Conservation (phyloP, 35 echinoderm and acorn worm genomes). For the Stichopus chloronotus region DNA sequence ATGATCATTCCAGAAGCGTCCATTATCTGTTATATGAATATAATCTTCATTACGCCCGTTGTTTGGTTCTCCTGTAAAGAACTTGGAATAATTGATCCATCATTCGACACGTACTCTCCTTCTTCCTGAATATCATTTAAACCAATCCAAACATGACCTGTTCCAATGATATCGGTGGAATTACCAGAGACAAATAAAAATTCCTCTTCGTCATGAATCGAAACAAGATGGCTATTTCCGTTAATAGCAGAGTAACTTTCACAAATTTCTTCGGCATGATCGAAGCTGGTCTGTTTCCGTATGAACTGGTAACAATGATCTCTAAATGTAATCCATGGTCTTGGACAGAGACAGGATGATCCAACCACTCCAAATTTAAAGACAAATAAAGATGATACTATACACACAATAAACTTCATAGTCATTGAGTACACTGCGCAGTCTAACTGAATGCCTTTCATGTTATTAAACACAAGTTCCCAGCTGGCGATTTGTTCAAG, state of each 20-base stretch:
- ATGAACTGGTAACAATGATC: background rate
- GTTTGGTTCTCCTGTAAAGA: background rate
- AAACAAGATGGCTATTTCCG: slow-evolving; percentile 18
- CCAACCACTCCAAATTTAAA: background rate
- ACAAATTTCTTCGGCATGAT: background rate
- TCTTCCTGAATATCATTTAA: slow-evolving; percentile 20
- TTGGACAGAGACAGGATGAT: slow-evolving; percentile 17
- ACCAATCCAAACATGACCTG: background rate
- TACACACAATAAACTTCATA: background rate
- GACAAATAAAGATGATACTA: background rate
- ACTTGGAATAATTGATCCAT: background rate
- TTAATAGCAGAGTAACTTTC: background rate
- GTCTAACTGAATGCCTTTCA: no score
- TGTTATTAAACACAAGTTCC: no score
- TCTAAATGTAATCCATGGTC: background rate
- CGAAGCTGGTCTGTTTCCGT: background rate
- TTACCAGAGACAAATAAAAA: background rate
- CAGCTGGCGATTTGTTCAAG: no score
- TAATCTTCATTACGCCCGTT: background rate
- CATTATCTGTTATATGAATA: background rate
- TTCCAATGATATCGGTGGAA: background rate
- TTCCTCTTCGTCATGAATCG: slow-evolving; percentile 17
- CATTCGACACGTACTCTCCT: background rate
- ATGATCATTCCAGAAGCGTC: background rate
- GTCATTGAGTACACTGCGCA: background rate